Percentiles rank a stretch among this genome's conserved stretches.
Conservation (phyloP, 1,140 invertebrate species). For the Brachionus calyciflorus region DNA sequence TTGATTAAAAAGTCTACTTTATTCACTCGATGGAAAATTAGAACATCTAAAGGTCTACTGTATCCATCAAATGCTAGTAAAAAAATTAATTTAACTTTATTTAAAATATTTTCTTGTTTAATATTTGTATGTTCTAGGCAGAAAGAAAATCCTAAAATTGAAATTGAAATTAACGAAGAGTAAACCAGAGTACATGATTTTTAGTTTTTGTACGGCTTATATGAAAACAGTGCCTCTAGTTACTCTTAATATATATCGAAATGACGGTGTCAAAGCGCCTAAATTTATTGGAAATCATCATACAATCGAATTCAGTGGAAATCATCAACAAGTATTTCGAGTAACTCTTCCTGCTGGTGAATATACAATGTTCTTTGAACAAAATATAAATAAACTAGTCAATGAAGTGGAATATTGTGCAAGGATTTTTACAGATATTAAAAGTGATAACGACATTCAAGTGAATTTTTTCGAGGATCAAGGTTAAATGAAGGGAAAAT, state of each 20-base stretch:
- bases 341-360: not conserved
- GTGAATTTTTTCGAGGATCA: slow-evolving; percentile 31
- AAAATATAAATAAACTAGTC: not conserved
- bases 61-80: too few species aligned
- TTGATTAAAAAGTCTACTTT: slow-evolving; percentile 22
- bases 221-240: slow-evolving; percentile 8
- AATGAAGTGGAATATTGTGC: slow-evolving; percentile 17
- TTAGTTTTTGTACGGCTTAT: slow-evolving; percentile 15
- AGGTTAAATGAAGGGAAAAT: not conserved
- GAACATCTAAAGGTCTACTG: not conserved
- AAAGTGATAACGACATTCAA: not conserved
- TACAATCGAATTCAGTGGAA: slow-evolving; percentile 17
- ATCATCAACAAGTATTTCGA: slow-evolving; percentile 15
- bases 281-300: slow-evolving; percentile 10
- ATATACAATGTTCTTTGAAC: not conserved
- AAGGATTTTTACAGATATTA: not conserved
- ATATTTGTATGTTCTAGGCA: not conserved
- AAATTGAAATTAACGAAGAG: not conserved
- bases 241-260: not conserved
- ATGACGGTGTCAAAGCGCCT: not conserved
- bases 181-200: slow-evolving; percentile 10
- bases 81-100: too few species aligned
- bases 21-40: slow-evolving; percentile 22
- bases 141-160: slow-evolving; percentile 7
- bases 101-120: too few species aligned